Base-by-base conservation (phyloP, 2,113 vertebrate species). In the Lagenorhynchus albirostris region DNA sequence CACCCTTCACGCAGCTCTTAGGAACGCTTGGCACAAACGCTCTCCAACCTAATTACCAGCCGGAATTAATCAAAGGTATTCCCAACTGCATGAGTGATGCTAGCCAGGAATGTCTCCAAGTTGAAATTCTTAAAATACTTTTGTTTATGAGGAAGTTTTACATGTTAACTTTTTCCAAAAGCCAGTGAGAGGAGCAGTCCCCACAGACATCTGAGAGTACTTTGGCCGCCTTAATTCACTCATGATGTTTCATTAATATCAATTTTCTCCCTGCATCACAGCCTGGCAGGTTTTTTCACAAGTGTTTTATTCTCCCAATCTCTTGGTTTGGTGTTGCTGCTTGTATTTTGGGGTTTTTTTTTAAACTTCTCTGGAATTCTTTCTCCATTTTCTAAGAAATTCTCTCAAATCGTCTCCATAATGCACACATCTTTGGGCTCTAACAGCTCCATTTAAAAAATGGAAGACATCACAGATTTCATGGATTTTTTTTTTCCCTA, bases 71-170 rank as follows among this genome's bases (percentile, higher is more conserved):
- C 97, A 97, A 90, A 95, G 82, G 87, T 98, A 91, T 98, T 97
- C 98, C 97, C 92, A 97, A 98, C 98, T 97, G 96, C 98, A 97
- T 80, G 95, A 97, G 85, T 25, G 62, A 94, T 91, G 92, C 97
- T 94, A 96, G 97, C 98, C 98, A 98, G 98, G 97, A 99, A 98
- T 97, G 98, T 98, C 98, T 96, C 97, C 86, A 80, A 98, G 97
- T 0, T 96, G 97, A 97, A 97, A 98, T 98, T 98, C 98, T 98
- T 55, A 82, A 98, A 98, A 98, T 98, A 84, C 65, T 97, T 98
- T 97, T 98, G 97, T 98, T 99, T 98, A 98, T 98, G 97, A 98
- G 98, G 98, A 98, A 95, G 96, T 98, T 98, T 98, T 97, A 98
- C 98, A 98, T 95, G 95, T 97, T 98, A 96, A 95, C 88, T 98